Evolutionary conservation across 2,888 invertebrate genomes (phyloP), one percentile per base, ranked within the genome.

Genomic region (Oscheius sp.): DNA sequence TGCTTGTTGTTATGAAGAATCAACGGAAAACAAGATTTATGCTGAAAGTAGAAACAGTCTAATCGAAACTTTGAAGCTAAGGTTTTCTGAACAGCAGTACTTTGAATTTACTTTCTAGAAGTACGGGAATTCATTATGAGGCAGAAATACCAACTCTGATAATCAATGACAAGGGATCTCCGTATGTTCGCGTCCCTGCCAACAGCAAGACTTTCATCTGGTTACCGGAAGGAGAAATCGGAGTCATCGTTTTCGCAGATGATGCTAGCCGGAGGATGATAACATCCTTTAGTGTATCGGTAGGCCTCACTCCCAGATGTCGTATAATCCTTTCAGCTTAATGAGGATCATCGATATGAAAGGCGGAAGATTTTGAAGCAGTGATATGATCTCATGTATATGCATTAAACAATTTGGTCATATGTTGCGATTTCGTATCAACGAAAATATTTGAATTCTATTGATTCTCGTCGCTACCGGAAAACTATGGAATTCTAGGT

Each of bases 1-100:
- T n/a, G 57, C 67, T 9, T 67, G 67, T 47, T 67, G 67, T 38
- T 67, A 67, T 30, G 67, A 67, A 45, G 59, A 57, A 61, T 49
- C 47, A 26, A 36, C 36, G 26, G 26, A 49, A 14, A 50, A 59
- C 49, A 17, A 32, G 17, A 36, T 32, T 20, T 67, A 67, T 24
- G 33, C 33, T 26, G 67, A 67, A 45, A 67, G 47, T 28, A 45
- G 59, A 33, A 67, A 50, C 6, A 61, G 67, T 28, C n/a, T 67
- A 9, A 57, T 61, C 22, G 67, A 67, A 59, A 67, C 59, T n/a
- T n/a, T 67, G 6, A 67, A 67, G 20, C 47, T 59, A 12, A 57
- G 67, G 67, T 67, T 32, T 20, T 24, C 17, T 28, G 17, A 20
- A 9, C 12, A 45, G 6, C 24, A 9, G 22, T 49, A 22, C 28